phyloP scores from a whole-genome alignment of 2,113 vertebrate species.

The Apeltes quadracus region DNA sequence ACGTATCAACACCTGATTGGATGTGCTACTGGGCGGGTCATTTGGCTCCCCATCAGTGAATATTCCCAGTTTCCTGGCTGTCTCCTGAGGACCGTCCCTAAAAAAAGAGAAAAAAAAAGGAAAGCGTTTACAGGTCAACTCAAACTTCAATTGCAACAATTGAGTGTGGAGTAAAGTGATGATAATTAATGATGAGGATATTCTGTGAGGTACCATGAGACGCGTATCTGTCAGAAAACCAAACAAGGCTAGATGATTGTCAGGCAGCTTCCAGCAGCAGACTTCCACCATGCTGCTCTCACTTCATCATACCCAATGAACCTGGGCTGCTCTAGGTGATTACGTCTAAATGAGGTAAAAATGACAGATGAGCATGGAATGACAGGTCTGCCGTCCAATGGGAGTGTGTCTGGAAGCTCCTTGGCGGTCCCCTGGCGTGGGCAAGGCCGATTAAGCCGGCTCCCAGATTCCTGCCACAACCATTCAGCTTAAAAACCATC shows the following conservation, averaged over 20 bases:
- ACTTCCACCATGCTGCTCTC: constrained; percentile 42
- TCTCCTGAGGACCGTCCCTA: constrained; percentile 94
- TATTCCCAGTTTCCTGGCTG: constrained; percentile 89
- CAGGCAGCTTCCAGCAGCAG: constrained; percentile 33
- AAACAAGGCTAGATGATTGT: constrained; percentile 47
- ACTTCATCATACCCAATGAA: constrained; percentile 50
- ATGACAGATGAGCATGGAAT: constrained; percentile 51
- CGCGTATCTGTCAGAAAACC: constrained; percentile 17
- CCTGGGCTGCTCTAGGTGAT: constrained; percentile 39
- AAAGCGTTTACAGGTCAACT: constrained; percentile 29
- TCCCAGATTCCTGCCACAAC: constrained; percentile 75
- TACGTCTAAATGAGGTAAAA: constrained; percentile 63
- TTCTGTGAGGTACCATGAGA: constrained; percentile 15
- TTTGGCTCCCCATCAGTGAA: constrained; percentile 90
- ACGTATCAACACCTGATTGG: constrained; percentile 92
- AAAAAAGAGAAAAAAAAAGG: neutral
- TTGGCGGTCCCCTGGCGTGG: constrained; percentile 72
- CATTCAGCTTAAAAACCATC: constrained; percentile 82
- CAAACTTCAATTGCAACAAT: constrained; percentile 9
- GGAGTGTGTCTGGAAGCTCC: constrained; percentile 64
- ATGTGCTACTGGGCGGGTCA: constrained; percentile 89
- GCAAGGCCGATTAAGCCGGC: constrained; percentile 70
- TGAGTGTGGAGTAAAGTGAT: neutral
- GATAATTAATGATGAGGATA: neutral
- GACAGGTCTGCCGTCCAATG: constrained; percentile 61